A percentile compares a stretch with the other conserved stretches of the same genome.
Evolutionary conservation across 2,797 vertebrate species (phyloP).

Genomic region (Orestias chungarensis): DNA sequence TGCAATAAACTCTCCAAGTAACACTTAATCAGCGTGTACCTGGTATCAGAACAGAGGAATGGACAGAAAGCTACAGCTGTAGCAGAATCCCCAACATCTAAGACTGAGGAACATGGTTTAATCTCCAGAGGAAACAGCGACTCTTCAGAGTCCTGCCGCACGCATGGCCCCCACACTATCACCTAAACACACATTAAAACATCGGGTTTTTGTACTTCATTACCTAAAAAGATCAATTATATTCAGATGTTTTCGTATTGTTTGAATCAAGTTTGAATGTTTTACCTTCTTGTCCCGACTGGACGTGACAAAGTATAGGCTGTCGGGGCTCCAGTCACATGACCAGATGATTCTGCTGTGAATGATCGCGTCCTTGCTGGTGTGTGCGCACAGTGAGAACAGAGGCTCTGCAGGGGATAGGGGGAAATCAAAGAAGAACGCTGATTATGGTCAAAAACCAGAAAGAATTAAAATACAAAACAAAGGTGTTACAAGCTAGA

Average conservation of each 20-base stretch:
- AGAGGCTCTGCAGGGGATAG: conserved; percentile 76
- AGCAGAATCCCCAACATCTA: conserved; percentile 90
- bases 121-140: conserved; percentile 57
- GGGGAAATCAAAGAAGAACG: conserved; percentile 22
- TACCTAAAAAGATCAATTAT: conserved; percentile 5
- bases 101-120: conserved; percentile 84
- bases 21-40: conserved; percentile 71
- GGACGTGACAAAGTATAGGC: conserved; percentile 92
- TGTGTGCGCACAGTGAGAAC: conserved; percentile 86
- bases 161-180: conserved; percentile 88
- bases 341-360: conserved; percentile 98
- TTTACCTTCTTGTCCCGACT: conserved; percentile 97
- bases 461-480: conserved; percentile 2
- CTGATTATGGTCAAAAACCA: conserved; percentile 1
- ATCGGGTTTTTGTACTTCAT: conserved; percentile 4
- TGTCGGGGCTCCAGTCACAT: conserved; percentile 94
- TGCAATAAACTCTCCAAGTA: not conserved
- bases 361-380: conserved; percentile 86
- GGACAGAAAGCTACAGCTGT: conserved; percentile 88
- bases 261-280: not conserved
- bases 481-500: not conserved
- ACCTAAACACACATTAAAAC: conserved; percentile 77
- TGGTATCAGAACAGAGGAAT: conserved; percentile 72
- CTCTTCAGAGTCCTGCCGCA: conserved; percentile 50
- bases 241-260: not conserved